Evolutionary conservation across 2,888 invertebrate species (phyloP), one percentile per base, ranked within the genome.

Genomic region (Troglohyphantes excavatus): DNA sequence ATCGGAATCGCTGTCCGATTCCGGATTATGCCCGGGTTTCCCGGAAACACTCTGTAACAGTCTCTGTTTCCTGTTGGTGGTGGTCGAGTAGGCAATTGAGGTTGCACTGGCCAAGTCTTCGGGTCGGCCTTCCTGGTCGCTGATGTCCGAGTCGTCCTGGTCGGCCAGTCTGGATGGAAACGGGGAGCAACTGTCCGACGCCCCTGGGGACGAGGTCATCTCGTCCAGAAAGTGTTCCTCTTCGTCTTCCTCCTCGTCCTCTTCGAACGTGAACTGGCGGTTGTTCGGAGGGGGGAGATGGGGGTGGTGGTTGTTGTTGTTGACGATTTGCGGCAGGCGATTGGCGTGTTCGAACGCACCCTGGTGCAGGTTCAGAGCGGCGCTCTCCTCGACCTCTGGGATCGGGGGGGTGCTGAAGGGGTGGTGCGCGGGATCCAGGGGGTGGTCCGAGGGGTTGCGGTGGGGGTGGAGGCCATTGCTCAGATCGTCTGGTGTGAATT

Each of bases 1-100:
- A 78, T 90, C 90, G 9, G 91, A 90, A 43, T 92, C 92, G 2
- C 90, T 91, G 67, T 93, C 93, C 9, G 92, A 92, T 26, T 92
- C 93, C 0, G 92, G 92, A 63, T 92, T 92, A 3, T 92, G 92
- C 65, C 92, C 92, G 63, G 27, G 33, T 65, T 39, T 43, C 17
- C 59, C 72, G n/a, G 73, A 63, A 13, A 93, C 92, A 79, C 92
- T 92, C 90, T 92, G 92, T 73, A 93, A 90, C 53, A 93, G 92
- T 91, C 93, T 92, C 83, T 93, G 93, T 87, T 93, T 93, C 90
- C 93, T 93, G 90, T 91, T 92, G 33, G 9, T 53, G 29, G 73
- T 72, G n/a, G n/a, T n/a, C n/a, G n/a, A n/a, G 27, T 78, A 75
- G 91, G 92, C 13, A 92, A 92, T 82, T 91, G 92, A 53, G 65